A percentile compares a stretch with the other conserved stretches of the same genome.
Conservation (phyloP, 2,113 vertebrate genomes). For the Pimephales promelas region DNA sequence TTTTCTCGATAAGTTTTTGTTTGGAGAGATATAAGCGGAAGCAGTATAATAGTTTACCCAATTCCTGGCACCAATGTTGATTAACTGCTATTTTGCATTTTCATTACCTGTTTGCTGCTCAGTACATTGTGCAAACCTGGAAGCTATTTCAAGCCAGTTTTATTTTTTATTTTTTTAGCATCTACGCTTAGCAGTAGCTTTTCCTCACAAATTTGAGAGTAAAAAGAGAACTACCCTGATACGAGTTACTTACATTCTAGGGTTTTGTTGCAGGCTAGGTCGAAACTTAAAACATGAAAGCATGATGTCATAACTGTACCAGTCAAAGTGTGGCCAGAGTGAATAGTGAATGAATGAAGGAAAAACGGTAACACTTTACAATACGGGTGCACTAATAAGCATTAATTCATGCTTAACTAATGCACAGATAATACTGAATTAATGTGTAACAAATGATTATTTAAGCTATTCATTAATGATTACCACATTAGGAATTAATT, state of each 20-base stretch:
- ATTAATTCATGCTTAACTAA: too few species aligned
- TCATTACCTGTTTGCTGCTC: not conserved
- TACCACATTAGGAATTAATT: too few species aligned
- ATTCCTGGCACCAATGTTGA: not conserved
- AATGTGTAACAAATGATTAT: too few species aligned
- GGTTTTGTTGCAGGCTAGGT: not conserved
- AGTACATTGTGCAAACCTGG: not conserved
- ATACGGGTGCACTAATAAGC: too few species aligned
- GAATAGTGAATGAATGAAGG: slow-evolving; percentile 21
- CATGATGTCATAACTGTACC: not conserved
- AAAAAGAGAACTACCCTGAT: too few species aligned
- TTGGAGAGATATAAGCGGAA: not conserved
- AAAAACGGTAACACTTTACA: too few species aligned
- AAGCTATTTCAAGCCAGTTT: not conserved
- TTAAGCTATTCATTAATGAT: too few species aligned
- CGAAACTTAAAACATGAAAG: not conserved
- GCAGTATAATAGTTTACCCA: not conserved
- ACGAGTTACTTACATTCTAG: not conserved
- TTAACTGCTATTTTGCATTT: not conserved
- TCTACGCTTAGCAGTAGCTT: not conserved
- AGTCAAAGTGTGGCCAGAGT: slow-evolving; percentile 35
- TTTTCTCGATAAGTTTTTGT: not conserved
- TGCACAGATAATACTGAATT: too few species aligned
- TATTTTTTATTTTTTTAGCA: not conserved
- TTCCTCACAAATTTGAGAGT: not conserved